Base-by-base conservation (phyloP, 2,113 vertebrate genomes). In the Lepus americanus region DNA sequence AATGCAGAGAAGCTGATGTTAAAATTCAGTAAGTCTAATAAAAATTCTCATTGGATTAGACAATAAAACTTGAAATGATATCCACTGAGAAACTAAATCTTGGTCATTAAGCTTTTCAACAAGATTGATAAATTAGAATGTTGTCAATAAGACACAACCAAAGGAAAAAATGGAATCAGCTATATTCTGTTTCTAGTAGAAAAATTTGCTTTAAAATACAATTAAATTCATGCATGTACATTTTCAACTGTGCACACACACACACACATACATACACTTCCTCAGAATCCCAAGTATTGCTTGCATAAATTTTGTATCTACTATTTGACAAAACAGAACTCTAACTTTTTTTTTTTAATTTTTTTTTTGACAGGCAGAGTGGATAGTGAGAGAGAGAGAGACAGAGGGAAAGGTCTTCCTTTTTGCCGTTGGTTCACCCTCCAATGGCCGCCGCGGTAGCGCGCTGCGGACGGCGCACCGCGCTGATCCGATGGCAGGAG, bases 41-140 rank as follows among this genome's bases (percentile, higher is more conserved):
- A 66, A 83, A 92, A 82, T 84, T 90, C 27, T 85, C 36, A 81
- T 39, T 67, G 69, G 33, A 87, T 96, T 90, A 95, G 92, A 90
- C 29, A 87, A 72, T 87, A 80, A 94, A 91, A 89, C 79, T 81
- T 91, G 92, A 97, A 94, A 39, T 78, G 13, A 90, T 81, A 89
- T 89, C 92, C 76, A 59, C 36, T 49, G 73, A 84, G 39, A 80
- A 94, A 79, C 73, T 85, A 82, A 90, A 82, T 31, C 27, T 90
- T 61, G 39, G 19, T 86, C 20, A 73, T 64, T 76, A 87, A 92
- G 39, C 23, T 82, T 72, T 86, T 90, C 51, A 79, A 63, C 49
- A 80, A 14, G 19, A 83, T 44, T 76, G 31, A 74, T 94, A 80
- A 78, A 72, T 89, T 76, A 82, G 53, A 94, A 81, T 76, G n/a